These are phyloP conservation scores for Dicycla oo DNA, from an alignment of 2,888 invertebrate genomes.

Conservation along the genomic window DNA sequence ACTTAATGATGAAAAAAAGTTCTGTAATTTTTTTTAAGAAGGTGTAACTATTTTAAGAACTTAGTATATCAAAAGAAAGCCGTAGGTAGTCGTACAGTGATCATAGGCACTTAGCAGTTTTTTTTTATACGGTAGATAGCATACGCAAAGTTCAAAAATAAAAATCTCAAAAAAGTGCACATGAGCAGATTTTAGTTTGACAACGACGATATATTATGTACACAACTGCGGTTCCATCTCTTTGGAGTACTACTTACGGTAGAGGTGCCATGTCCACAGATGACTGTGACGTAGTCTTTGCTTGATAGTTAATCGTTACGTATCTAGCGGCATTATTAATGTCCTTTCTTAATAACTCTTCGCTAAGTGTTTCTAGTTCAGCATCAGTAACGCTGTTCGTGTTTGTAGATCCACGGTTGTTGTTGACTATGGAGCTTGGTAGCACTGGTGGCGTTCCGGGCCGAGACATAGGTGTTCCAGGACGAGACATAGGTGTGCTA, in stretches of 20 bases:
- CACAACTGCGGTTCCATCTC: not conserved
- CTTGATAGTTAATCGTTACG: constrained; percentile 94
- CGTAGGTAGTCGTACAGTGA: too few relatives aligned
- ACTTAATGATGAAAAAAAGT: too few relatives aligned
- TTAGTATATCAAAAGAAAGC: too few relatives aligned
- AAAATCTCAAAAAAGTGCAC: too few relatives aligned
- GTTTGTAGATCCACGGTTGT: constrained; percentile 72
- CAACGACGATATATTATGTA: too few relatives aligned
- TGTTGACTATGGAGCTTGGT: constrained; percentile 87
- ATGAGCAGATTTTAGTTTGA: too few relatives aligned
- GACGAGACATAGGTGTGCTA: constrained; percentile 58
- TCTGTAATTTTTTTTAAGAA: too few relatives aligned
- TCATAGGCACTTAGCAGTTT: too few relatives aligned
- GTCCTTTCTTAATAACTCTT: constrained; percentile 93
- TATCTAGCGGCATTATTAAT: constrained; percentile 93
- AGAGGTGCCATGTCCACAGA: constrained; percentile 93
- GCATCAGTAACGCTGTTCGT: constrained; percentile 87
- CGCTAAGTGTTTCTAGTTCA: constrained; percentile 93
- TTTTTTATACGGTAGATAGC: too few relatives aligned
- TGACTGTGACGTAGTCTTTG: constrained; percentile 93
- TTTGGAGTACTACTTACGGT: constrained; percentile 91
- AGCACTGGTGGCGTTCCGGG: constrained; percentile 76
- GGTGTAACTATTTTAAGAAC: too few relatives aligned
- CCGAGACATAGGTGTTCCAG: constrained; percentile 63
- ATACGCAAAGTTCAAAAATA: too few relatives aligned